phyloP scores from a whole-genome alignment of 2,888 invertebrate species.

The Nomada ruficornis region DNA sequence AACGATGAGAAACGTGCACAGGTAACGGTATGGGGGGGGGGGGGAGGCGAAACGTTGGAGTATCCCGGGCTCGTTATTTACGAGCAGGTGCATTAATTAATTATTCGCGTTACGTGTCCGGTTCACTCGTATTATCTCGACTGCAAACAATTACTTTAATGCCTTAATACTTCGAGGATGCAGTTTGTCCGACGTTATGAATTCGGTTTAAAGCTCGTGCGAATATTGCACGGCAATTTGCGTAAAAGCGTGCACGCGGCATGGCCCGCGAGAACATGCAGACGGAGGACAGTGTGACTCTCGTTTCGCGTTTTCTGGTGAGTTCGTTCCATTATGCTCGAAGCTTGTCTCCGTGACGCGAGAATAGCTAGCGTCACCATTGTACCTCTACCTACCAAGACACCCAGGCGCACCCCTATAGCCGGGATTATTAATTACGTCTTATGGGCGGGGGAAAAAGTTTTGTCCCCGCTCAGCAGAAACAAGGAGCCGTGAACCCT shows the following conservation, averaged over 20 bases:
- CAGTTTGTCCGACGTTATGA: slow-evolving; percentile 67
- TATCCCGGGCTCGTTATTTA: slow-evolving; percentile 35
- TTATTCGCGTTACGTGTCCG: slow-evolving; percentile 47
- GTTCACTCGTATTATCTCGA: slow-evolving; percentile 53
- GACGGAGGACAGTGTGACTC: slow-evolving; percentile 46
- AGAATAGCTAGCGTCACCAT: slow-evolving; percentile 57
- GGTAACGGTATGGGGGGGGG: not conserved
- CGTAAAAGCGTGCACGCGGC: slow-evolving; percentile 64
- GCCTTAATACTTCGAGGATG: slow-evolving; percentile 54
- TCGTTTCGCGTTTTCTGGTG: slow-evolving; percentile 60
- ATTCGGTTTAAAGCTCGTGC: slow-evolving; percentile 66
- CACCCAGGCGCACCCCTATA: slow-evolving; percentile 24
- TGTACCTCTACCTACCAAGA: slow-evolving; percentile 49
- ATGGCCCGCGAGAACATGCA: not conserved
- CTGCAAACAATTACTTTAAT: slow-evolving; percentile 67
- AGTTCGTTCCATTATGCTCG: slow-evolving; percentile 55
- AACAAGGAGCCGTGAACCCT: slow-evolving; percentile 22
- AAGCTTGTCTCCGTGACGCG: slow-evolving; percentile 13
- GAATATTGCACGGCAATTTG: slow-evolving; percentile 63
- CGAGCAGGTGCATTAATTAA: slow-evolving; percentile 49
- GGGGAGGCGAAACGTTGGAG: not conserved
- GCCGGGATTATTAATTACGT: slow-evolving; percentile 70
- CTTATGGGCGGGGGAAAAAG: slow-evolving; percentile 57
- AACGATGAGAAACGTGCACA: slow-evolving; percentile 19
- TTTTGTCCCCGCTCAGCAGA: slow-evolving; percentile 39